Evolutionary conservation across 2,888 invertebrate species (phyloP), one percentile per base, ranked within the genome.

Genomic region (Alloscopus bannaensis): DNA sequence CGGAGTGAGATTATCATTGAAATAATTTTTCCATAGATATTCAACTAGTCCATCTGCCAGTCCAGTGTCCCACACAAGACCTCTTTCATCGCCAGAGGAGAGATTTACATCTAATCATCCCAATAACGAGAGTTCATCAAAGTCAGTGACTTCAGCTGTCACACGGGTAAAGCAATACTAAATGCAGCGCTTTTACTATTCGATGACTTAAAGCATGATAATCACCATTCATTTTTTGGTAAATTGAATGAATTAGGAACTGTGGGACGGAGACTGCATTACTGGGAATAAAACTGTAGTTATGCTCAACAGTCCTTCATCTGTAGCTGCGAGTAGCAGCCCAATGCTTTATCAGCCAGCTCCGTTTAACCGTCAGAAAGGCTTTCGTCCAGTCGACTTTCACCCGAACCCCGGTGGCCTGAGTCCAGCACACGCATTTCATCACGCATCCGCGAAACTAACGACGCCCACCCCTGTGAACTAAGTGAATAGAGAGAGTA

Each of bases 381-480:
- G 87, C 55, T 90, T 89, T 85, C 88, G 89, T 80, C 89, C 90
- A 29, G 89, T 89, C 81, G 87, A 88, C 50, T 90, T 89, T 85
- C 89, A 88, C 81, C 89, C 89, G 65, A 50, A n/a, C 20, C 13
- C 75, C 18, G 70, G 77, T 28, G 77, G 77, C 11, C 70, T 79
- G 31, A 79, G 78, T 59, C 78, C 78, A 50, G 78, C 78, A 60
- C 78, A 72, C 60, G 78, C 78, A 66, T 79, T 79, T 72, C 78
- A 79, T 60, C 78, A 79, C 60, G 77, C 77, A 64, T 79, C 78
- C 71, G 72, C 78, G 60, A 79, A 79, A 52, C 18, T 79, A 50
- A 79, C 78, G 3, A 42, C 77, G n/a, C 70, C 70, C 3, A 70
- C 77, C 20, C 77, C 77, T 26, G 70, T 78, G 57, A 70, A 50